Conservation (phyloP, 2,113 vertebrate species). For the Callipepla californica region DNA sequence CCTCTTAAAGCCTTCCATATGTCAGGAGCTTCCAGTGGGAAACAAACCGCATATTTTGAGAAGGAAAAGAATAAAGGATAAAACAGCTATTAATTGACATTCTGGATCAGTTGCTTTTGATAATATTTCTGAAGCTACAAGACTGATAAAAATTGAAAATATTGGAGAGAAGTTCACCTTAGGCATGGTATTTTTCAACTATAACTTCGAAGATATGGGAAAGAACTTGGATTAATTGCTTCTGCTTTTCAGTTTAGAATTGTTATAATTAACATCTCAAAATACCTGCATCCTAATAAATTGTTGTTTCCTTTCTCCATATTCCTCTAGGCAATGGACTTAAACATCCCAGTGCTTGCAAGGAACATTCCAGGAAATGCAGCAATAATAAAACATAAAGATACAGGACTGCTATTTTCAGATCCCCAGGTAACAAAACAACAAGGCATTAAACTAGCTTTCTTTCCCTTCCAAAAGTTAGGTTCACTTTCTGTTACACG, state of each 20-base stretch:
- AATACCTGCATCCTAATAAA: neutral
- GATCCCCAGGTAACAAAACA: slow-evolving; percentile 83
- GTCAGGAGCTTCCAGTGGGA: neutral
- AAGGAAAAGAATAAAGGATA: neutral
- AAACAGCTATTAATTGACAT: neutral
- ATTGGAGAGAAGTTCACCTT: neutral
- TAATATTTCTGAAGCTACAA: neutral
- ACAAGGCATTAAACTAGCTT: neutral
- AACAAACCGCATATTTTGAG: neutral
- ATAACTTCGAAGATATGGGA: neutral
- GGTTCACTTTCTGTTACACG: rapidly evolving
- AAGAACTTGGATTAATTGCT: neutral
- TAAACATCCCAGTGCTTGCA: slow-evolving; percentile 87
- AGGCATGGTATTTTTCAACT: rapidly evolving
- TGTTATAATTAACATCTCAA: rapidly evolving
- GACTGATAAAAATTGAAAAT: neutral
- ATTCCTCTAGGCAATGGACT: slow-evolving; percentile 89
- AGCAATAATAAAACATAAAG: slow-evolving; percentile 84
- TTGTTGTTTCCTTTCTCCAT: rapidly evolving
- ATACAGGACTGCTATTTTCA: slow-evolving; percentile 89
- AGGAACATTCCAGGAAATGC: slow-evolving; percentile 91
- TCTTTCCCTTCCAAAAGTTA: neutral
- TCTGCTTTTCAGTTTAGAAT: neutral
- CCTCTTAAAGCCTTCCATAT: neutral
- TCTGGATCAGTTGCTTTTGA: neutral